Evolutionary conservation across 2,797 vertebrate species (phyloP), one percentile per base, ranked within the genome.

Genomic region (Rhynchonycteris naso): DNA sequence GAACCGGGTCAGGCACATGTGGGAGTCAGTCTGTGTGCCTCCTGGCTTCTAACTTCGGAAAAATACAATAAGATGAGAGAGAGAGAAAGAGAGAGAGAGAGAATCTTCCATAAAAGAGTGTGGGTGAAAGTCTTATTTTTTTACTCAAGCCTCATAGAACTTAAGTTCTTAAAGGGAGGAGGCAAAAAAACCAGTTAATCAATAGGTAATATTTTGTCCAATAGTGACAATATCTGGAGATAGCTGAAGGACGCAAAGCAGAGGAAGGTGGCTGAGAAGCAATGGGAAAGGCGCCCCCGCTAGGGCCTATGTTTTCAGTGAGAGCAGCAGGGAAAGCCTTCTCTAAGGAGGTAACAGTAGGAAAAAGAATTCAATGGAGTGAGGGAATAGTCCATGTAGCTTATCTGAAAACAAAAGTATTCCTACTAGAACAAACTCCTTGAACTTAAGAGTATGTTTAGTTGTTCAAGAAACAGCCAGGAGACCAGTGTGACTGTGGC

Each of bases 131-230:
- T 91, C 28, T 35, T 92, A 21, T 69, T 88, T 88, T 30, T 93
- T 14, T 76, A 65, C 38, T 35, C 26, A 69, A 58, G 22, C 7
- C 12, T 59, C 5, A 43, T 1, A 59, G 65, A 22, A 11, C 19
- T 88, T 85, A 58, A 33, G 65, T 72, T 54, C 68, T 81, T 81
- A 81, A 78, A 82, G 56, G 2, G 7, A 63, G 22, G 8, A 89
- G 38, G 18, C 22, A 69, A 89, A 84, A 69, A 89, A 84, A 22
- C 61, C 10, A 35, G 22, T 43, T 12, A 33, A 38, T 68, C 24
- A 61, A 30, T 35, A 50, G 3, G 21, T 56, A 81, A 68, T 28
- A 52, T 54, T 59, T 65, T 90, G 0, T 79, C 66, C 54, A 38
- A 22, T 61, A 71, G 28, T 15, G 28, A n/a, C 52, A 61, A 15